Evolutionary conservation across 2,888 invertebrate species (phyloP), one percentile per base, ranked within the genome.

Genomic region (Drosophila melanosoma): DNA sequence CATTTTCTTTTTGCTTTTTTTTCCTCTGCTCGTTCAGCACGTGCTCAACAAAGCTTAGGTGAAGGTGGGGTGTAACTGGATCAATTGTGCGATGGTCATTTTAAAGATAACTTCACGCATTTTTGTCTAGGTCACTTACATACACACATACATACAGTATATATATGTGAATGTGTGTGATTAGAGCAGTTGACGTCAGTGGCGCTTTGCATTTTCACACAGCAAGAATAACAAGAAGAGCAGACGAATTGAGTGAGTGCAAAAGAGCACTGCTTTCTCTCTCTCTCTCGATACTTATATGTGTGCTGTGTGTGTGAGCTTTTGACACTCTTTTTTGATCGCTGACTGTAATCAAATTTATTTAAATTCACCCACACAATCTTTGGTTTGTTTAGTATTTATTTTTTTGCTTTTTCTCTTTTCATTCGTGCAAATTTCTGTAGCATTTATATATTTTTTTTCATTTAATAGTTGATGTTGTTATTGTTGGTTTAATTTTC

Each of bases 41-140:
- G 87, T 86, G 89, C 76, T 58, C 42, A 15, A 17, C 40, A n/a
- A 23, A 8, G 26, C 11, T 15, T 1, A 0, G 15, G 20, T 23
- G 52, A n/a, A 48, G 20, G 52, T 36, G 26, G 36, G 38, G 26
- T 10, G 42, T 23, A 48, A 51, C 23, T 54, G 52, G 56, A 51
- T 17, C 54, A 67, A 48, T 29, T n/a, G 29, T 32, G 36, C 10
- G 51, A 69, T 79, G 76, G 74, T 73, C 79, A 79, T 84, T 74
- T 72, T 79, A 72, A 75, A 76, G 70, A 76, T 73, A 84, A 79
- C 48, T 70, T 64, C 66, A 66, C 58, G 56, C 62, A 42, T 60
- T 68, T 72, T 76, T 79, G 79, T 87, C 85, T 85, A 87, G 85
- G 85, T 89, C 85, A 83, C 69, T 86, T 70, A 59, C 26, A 26